A percentile compares a stretch with the other conserved stretches of the same genome.
phyloP scores from a whole-genome alignment of 2,113 vertebrate genomes.

The Eupsittula cactorum region DNA sequence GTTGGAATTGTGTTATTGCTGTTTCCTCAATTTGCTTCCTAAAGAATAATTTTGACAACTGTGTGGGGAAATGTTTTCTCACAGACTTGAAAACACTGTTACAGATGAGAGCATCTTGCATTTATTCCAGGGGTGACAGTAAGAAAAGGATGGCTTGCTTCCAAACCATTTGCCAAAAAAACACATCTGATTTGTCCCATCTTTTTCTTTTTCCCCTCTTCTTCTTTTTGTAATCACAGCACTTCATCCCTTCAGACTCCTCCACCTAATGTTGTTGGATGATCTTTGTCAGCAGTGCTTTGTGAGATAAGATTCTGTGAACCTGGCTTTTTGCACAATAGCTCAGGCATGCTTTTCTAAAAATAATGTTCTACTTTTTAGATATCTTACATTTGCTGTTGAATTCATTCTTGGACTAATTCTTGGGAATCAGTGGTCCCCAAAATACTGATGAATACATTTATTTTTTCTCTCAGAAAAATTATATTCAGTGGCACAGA shows the following conservation, averaged over 20 bases:
- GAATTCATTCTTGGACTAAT: neutral
- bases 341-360: neutral
- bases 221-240: neutral
- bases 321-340: neutral
- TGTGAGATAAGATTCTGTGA: constrained; percentile 10
- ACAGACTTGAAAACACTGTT: neutral
- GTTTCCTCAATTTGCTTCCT: neutral
- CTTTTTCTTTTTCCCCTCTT: neutral
- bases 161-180: constrained; percentile 37
- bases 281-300: constrained; percentile 27
- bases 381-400: neutral
- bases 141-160: constrained; percentile 27
- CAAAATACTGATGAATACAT: neutral
- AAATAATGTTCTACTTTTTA: neutral
- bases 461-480: neutral
- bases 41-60: neutral
- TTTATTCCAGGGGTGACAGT: neutral
- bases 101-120: neutral
- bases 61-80: neutral
- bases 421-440: neutral
- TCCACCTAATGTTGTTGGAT: neutral
- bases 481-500: neutral
- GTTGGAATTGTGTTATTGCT: neutral
- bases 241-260: neutral
- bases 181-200: neutral